phyloP scores from a whole-genome alignment of 1,140 invertebrate genomes.

The Drosophila eugracilis region DNA sequence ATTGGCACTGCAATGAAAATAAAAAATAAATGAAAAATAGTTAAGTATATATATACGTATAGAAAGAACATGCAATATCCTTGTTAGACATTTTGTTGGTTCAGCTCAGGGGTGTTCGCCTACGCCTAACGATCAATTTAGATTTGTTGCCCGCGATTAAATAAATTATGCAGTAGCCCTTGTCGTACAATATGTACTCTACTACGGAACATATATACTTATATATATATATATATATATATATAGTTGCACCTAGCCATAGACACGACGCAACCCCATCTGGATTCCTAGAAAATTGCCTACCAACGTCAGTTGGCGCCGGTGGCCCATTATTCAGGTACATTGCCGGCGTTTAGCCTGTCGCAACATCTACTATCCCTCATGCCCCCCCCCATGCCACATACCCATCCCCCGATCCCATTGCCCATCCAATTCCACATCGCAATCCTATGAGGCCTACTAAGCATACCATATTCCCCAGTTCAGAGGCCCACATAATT shows the following conservation, averaged over 20 bases:
- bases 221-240: neutral
- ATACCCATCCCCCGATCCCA: conserved; percentile 2
- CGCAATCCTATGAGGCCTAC: conserved; percentile 15
- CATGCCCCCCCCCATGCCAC: no score
- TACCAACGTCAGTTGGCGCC: conserved; percentile 53
- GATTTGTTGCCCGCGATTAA: conserved; percentile 82
- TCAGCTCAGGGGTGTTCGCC: conserved; percentile 39
- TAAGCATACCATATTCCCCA: conserved; percentile 1
- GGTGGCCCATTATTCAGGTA: conserved; percentile 57
- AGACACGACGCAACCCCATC: conserved; percentile 35
- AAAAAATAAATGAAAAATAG: conserved; percentile 4
- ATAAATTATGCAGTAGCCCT: conserved; percentile 78
- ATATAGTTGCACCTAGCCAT: conserved; percentile 16
- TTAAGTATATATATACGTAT: conserved; percentile 18
- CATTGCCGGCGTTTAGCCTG: conserved; percentile 59
- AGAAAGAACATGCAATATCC: conserved; percentile 63
- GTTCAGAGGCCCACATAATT: conserved; percentile 28
- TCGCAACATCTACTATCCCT: conserved; percentile 25
- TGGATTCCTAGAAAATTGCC: conserved; percentile 57
- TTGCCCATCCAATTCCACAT: neutral
- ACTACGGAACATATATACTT: neutral
- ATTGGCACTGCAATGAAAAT: conserved; percentile 67
- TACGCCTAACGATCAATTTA: conserved; percentile 80
- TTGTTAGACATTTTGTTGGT: conserved; percentile 53
- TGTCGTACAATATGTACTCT: neutral